Conservation (phyloP, 2,113 vertebrate species). For the Oryzias celebensis region DNA sequence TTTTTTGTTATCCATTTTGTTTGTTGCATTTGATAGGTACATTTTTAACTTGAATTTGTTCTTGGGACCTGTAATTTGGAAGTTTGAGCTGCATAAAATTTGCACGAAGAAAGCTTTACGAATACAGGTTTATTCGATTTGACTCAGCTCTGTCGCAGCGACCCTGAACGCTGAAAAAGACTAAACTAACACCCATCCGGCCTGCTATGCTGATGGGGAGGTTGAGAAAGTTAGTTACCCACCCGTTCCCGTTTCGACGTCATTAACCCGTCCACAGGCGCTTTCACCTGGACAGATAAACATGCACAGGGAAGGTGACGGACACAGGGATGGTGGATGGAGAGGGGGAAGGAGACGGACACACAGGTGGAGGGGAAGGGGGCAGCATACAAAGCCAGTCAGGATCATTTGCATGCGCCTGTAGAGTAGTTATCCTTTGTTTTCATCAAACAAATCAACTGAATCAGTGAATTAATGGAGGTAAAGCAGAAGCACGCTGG, state of each 20-base stretch:
- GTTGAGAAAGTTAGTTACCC: slow-evolving; percentile 71
- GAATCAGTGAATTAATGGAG: slow-evolving; percentile 62
- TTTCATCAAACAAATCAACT: slow-evolving; percentile 45
- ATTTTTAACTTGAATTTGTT: too few species aligned
- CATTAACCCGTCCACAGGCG: slow-evolving; percentile 78
- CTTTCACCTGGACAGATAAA: slow-evolving; percentile 80
- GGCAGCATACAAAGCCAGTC: slow-evolving; percentile 72
- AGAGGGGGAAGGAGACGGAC: slow-evolving; percentile 26
- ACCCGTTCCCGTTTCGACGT: slow-evolving; percentile 74
- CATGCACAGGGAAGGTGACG: slow-evolving; percentile 69
- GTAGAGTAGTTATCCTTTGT: slow-evolving; percentile 56
- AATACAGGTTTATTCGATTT: too few species aligned
- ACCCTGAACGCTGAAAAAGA: neutral
- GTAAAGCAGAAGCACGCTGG: slow-evolving; percentile 67
- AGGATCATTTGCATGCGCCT: slow-evolving; percentile 68
- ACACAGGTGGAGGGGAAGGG: slow-evolving; percentile 25
- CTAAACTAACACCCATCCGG: slow-evolving; percentile 1
- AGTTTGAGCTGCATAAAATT: too few species aligned
- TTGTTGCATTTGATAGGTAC: too few species aligned
- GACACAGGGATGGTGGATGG: slow-evolving; percentile 31
- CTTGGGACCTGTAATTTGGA: too few species aligned
- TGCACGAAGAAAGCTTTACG: too few species aligned
- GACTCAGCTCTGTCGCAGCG: too few species aligned
- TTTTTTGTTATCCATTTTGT: too few species aligned
- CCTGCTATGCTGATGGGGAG: slow-evolving; percentile 33